Conservation (phyloP, 2,113 vertebrate genomes). For the Trichechus manatus region DNA sequence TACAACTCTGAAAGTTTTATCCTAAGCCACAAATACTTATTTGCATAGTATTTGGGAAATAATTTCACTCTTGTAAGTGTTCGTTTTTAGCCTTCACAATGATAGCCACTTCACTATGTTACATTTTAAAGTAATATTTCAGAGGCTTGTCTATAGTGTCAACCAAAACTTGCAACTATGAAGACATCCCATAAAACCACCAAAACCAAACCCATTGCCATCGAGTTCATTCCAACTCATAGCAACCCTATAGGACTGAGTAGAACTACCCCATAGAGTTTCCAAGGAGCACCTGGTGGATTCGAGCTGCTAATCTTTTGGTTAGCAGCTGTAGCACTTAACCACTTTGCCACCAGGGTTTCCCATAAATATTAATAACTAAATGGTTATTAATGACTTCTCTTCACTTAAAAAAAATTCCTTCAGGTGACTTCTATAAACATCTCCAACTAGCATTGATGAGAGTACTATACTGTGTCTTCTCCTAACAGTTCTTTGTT, state of each 20-base stretch:
- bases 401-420: not conserved
- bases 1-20: slow-evolving; percentile 13
- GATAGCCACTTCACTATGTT: not conserved
- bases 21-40: not conserved
- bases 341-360: too few species aligned
- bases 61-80: not conserved
- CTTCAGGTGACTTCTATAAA: not conserved
- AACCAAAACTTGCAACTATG: not conserved
- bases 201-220: too few species aligned
- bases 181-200: not conserved
- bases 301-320: too few species aligned
- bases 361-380: not conserved
- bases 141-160: not conserved
- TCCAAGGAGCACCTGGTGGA: too few species aligned
- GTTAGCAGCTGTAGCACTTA: too few species aligned
- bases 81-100: not conserved
- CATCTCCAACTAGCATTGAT: slow-evolving; percentile 20
- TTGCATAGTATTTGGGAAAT: not conserved
- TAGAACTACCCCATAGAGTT: too few species aligned
- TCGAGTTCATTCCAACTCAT: too few species aligned
- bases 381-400: not conserved
- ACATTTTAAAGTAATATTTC: slow-evolving; percentile 9
- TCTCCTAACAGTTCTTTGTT: not conserved
- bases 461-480: not conserved
- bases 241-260: too few species aligned